phyloP scores from a whole-genome alignment of 2,113 vertebrate genomes.

The Herpetotheres cachinnans region DNA sequence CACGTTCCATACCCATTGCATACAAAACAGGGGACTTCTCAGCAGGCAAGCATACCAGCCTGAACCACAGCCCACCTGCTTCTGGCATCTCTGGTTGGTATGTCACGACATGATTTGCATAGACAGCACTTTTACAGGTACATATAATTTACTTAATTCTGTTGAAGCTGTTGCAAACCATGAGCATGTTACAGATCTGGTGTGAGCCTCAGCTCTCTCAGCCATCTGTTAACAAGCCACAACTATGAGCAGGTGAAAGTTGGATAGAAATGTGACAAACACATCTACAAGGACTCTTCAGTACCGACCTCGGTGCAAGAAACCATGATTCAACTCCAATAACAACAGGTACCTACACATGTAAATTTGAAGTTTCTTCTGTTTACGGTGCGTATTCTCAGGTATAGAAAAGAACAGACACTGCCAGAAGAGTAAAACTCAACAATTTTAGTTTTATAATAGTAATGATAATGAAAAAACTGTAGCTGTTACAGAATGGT shows the following conservation, averaged over 20 bases:
- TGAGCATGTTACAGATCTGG: rapidly evolving
- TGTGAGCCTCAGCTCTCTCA: neutral
- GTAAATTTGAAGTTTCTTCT: neutral
- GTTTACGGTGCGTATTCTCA: neutral
- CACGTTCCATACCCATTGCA: neutral
- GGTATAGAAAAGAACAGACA: neutral
- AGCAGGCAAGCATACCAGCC: neutral
- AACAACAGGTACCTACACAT: neutral
- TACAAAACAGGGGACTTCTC: neutral
- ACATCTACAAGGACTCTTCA: neutral
- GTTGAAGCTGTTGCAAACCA: neutral
- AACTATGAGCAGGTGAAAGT: neutral
- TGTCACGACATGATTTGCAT: rapidly evolving
- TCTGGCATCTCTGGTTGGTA: neutral
- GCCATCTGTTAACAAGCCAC: neutral
- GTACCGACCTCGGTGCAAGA: neutral
- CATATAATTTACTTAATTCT: neutral
- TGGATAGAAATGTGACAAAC: neutral
- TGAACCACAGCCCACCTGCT: neutral
- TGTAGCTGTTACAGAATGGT: neutral
- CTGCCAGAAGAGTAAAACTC: neutral
- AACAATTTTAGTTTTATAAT: neutral
- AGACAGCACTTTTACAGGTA: neutral
- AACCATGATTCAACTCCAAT: neutral
- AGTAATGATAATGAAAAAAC: neutral